These are phyloP conservation scores for Percopsis omiscomaycus DNA, from an alignment of 2,797 vertebrate genomes.

Conservation along the genomic window DNA sequence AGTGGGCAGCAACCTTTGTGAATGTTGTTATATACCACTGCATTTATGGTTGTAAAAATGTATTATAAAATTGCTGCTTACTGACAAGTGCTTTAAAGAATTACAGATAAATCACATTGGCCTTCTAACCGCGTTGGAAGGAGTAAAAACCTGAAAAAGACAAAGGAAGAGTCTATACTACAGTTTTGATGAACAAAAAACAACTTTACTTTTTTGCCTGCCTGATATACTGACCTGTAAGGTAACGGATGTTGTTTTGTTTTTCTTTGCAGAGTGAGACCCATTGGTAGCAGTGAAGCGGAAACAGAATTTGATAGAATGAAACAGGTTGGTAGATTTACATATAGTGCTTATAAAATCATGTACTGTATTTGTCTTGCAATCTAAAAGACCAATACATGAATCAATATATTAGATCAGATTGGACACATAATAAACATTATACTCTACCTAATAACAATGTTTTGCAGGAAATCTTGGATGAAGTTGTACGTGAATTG, in stretches of 20 bases:
- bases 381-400: background rate
- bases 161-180: background rate
- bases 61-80: no score
- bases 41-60: no score
- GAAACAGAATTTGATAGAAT: constrained; percentile 97
- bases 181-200: background rate
- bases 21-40: no score
- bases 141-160: background rate
- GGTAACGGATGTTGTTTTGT: background rate
- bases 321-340: constrained; percentile 87
- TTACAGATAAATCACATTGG: background rate
- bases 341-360: background rate
- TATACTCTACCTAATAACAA: background rate
- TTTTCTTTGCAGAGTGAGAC: constrained; percentile 85
- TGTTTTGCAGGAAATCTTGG: constrained; percentile 91
- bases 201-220: background rate
- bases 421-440: background rate
- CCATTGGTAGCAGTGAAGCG: constrained; percentile 89
- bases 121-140: background rate
- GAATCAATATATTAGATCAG: background rate
- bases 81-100: background rate
- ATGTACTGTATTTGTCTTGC: background rate
- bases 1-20: no score
- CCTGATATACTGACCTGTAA: background rate
- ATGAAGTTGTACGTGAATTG: constrained; percentile 97